Evolutionary conservation across 2,888 invertebrate species (phyloP), one percentile per base, ranked within the genome.

Genomic region (Rutpela maculata): DNA sequence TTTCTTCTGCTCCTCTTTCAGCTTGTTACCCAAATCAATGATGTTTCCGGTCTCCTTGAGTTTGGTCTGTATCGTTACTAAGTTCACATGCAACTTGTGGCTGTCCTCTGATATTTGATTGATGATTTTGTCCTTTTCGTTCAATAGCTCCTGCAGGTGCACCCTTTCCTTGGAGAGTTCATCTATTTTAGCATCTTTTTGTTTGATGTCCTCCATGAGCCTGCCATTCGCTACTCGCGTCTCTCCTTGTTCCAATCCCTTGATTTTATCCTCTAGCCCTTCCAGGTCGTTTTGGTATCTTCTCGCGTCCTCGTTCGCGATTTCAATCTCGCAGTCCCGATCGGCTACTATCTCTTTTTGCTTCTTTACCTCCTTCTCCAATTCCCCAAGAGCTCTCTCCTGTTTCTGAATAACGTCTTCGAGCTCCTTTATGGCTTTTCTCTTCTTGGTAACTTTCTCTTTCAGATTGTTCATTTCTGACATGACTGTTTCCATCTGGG

Each of bases 51-150:
- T 77, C 63, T 81, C 81, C 56, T 79, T 76, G 19, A 80, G 89
- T 83, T 91, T 92, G 73, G 85, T 89, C 77, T 91, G 91, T 12
- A 92, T 91, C 1, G 90, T 91, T 81, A 90, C 89, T 57, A 92
- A 84, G 82, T 91, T 91, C 5, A 91, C 90, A 31, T 93, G 93
- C 15, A 92, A 88, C 75, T 89, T 91, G 81, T 92, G 92, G 71
- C 90, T 92, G 74, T 92, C 91, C 22, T 90, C 89, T 15, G 92
- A 92, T 85, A 94, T 93, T 17, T 93, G 92, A 74, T 91, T 91
- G 0, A 92, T 91, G 0, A 92, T 89, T 77, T 90, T 90, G 56
- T 94, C 93, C 83, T 93, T 93, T 65, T 93, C 92, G 76, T 90
- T 91, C 0, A 95, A 83, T 43, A 91, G 91, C 15, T 92, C 91